Base-by-base conservation (phyloP, 2,888 invertebrate genomes). In the Diaprepes abbreviatus region DNA sequence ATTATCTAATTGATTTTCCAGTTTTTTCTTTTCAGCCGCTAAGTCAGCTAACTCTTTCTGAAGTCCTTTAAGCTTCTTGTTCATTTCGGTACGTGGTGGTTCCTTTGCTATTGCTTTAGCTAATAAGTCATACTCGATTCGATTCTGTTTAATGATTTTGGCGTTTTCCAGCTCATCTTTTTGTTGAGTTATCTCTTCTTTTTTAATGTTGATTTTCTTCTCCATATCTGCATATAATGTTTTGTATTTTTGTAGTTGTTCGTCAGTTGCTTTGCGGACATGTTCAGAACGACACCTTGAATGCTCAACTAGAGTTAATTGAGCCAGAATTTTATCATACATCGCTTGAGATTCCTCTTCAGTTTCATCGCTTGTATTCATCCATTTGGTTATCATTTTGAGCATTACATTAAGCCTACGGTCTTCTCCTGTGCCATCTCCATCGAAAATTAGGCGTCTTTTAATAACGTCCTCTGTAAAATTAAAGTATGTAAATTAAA, bases 371-470 rank as follows among this genome's bases (percentile, higher is more conserved):
- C 16, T 35, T 55, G 87, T 87, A 77, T 90, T 91, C 63, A 91
- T 90, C 93, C 93, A 94, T 85, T 93, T 94, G 45, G 92, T 89
- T 68, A 94, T 89, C 17, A 92, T 92, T 85, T 95, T 96, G 7
- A 96, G 84, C 14, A 97, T 85, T 64, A 93, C 91, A 81, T 94
- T 95, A 16, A 98, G 87, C 66, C 96, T 87, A 66, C 97, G 89
- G 81, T 98, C 98, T 81, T 98, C 98, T 16, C 97, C 97, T 7
- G 95, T 96, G 5, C 98, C 98, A 86, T 98, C 98, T 12, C 98
- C 98, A 83, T 98, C 98, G 78, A 98, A 96, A 28, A 98, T 85
- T 36, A 98, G 86, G 73, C 97, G 89, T 75, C 96, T 89, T 75
- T 94, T 91, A 71, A 98, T 96, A 40, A 97, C 94, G 82, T 98